A percentile compares a stretch with the other conserved stretches of the same genome.
These are phyloP conservation scores for Blennius ocellaris DNA, from an alignment of 2,113 vertebrate species.

Conservation along the genomic window DNA sequence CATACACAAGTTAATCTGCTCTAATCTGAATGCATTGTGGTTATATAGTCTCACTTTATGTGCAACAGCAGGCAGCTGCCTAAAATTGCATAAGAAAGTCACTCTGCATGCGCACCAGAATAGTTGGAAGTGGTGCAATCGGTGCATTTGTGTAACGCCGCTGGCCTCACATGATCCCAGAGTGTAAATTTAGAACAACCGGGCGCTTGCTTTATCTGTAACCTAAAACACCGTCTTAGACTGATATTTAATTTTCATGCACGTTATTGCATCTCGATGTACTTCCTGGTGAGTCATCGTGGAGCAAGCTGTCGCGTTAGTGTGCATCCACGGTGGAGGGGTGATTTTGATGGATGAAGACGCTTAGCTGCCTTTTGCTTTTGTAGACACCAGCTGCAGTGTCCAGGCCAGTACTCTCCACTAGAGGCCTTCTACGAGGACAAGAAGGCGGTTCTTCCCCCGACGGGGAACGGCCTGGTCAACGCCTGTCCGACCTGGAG, in stretches of 20 bases:
- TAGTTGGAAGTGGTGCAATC: neutral
- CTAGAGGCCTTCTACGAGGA: constrained; percentile 98
- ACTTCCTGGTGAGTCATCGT: no score
- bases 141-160: neutral
- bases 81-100: neutral
- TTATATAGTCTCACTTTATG: no score
- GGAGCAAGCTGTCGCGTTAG: no score
- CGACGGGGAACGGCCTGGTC: constrained; percentile 83
- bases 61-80: no score
- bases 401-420: constrained; percentile 94
- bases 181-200: neutral
- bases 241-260: neutral
- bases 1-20: constrained; percentile 11
- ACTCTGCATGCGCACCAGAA: neutral
- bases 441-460: constrained; percentile 93
- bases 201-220: neutral
- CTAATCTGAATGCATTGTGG: no score
- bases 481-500: constrained; percentile 87
- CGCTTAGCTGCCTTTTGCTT: neutral
- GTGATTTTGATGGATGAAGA: no score
- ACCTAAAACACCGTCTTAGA: neutral
- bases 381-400: constrained; percentile 93
- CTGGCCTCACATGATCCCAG: neutral
- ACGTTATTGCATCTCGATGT: no score
- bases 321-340: no score